Evolutionary conservation across 2,888 invertebrate genomes (phyloP).

Genomic region (Sialis fuliginosa): DNA sequence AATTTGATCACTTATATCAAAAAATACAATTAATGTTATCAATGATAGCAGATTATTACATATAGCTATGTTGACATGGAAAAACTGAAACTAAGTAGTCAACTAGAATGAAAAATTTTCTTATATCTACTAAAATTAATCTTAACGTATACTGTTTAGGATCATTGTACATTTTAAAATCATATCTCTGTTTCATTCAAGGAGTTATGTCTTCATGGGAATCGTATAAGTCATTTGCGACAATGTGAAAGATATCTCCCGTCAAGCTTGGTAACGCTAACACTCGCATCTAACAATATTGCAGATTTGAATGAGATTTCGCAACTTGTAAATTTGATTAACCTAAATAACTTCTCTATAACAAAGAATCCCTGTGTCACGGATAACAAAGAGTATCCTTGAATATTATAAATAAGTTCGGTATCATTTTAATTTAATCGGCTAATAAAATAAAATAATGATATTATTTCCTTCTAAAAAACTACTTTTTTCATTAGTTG

Average conservation of each 20-base stretch:
- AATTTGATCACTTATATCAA: not conserved
- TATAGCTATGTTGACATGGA: not conserved
- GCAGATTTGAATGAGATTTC: constrained; percentile 74
- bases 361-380: constrained; percentile 78
- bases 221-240: constrained; percentile 63
- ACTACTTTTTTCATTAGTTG: not conserved
- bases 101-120: too few relatives aligned
- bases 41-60: constrained; percentile 3
- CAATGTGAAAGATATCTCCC: constrained; percentile 75
- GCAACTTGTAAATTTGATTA: constrained; percentile 55
- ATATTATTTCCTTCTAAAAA: not conserved
- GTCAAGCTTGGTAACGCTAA: constrained; percentile 49
- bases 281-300: constrained; percentile 67
- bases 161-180: not conserved
- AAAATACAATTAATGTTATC: constrained; percentile 1
- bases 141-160: too few relatives aligned
- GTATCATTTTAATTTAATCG: not conserved
- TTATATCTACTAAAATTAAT: too few relatives aligned
- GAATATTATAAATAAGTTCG: too few relatives aligned
- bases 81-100: too few relatives aligned
- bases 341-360: constrained; percentile 65
- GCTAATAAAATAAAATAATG: too few relatives aligned
- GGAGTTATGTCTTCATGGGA: constrained; percentile 73
- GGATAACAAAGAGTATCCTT: constrained; percentile 65
- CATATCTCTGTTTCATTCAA: constrained; percentile 19